Evolutionary conservation across 2,113 vertebrate genomes (phyloP), one percentile per base, ranked within the genome.

Genomic region (Cololabis saira): DNA sequence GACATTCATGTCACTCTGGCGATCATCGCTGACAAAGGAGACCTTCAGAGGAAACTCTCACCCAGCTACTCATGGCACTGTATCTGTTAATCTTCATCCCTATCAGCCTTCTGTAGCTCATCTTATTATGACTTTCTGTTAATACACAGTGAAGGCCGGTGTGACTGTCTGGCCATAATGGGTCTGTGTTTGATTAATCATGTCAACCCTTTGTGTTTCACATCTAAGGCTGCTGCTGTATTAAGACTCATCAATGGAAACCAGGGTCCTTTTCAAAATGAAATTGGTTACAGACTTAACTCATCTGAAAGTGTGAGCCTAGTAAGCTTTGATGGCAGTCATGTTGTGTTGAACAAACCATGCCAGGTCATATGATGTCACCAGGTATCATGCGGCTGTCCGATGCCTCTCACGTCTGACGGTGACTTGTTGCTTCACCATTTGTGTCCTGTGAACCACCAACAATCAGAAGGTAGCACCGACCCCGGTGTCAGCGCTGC

Each of bases 51-150:
- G 75, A 62, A 84, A 82, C 71, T 85, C 81, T 82, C 74, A 74
- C 83, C 76, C 78, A 75, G 77, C 77, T 79, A 56, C 76, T 89
- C 82, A 68, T 76, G 64, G 77, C 84, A 80, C 78, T 84, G 87
- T 89, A 90, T 90, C 90, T 91, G 90, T 85, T 90, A 52, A 90
- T 92, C 89, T 92, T 90, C 88, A 87, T 89, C 85, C 81, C 76
- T 75, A 58, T 89, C 86, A 80, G 74, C 85, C 85, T 87, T 90
- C 85, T 87, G 84, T 88, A 77, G 89, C 88, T 89, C 87, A 84
- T 92, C 91, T 90, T 91, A 91, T 93, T 93, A 90, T 88, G 89
- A 90, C 89, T 91, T 93, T 87, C 81, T 82, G 83, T 90, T 93
- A 92, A 91, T 85, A 83, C 80, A 78, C 53, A 42, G 67, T 74